Conservation (phyloP, 2,797 vertebrate genomes). For the Cryptoprocta ferox region DNA sequence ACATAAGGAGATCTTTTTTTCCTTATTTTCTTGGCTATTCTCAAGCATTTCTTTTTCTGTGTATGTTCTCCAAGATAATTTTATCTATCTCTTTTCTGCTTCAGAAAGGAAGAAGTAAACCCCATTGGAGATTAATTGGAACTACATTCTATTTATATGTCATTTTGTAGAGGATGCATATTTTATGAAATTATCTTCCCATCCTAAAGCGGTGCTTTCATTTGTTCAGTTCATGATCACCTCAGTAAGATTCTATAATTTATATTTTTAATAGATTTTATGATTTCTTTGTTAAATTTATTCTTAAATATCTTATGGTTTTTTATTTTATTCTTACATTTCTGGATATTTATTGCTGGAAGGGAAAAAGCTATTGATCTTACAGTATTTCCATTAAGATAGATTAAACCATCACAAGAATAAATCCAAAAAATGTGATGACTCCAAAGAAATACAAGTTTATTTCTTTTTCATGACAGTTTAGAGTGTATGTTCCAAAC, state of each 20-base stretch:
- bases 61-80: not conserved
- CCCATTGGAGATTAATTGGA: not conserved
- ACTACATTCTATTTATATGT: not conserved
- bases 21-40: not conserved
- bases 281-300: not conserved
- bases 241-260: not conserved
- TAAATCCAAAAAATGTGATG: not conserved
- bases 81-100: not conserved
- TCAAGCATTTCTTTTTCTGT: not conserved
- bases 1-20: not conserved
- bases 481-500: not conserved
- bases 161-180: not conserved
- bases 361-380: not conserved
- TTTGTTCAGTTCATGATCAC: constrained; percentile 21
- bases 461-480: not conserved
- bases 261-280: constrained; percentile 2
- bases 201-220: not conserved
- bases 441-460: not conserved
- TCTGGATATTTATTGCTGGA: not conserved
- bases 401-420: not conserved
- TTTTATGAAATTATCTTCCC: not conserved
- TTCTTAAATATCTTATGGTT: not conserved
- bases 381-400: not conserved
- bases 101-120: not conserved
- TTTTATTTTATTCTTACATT: not conserved